Evolutionary conservation across 2,113 vertebrate species (phyloP).

Genomic region (Xiphophorus hellerii): DNA sequence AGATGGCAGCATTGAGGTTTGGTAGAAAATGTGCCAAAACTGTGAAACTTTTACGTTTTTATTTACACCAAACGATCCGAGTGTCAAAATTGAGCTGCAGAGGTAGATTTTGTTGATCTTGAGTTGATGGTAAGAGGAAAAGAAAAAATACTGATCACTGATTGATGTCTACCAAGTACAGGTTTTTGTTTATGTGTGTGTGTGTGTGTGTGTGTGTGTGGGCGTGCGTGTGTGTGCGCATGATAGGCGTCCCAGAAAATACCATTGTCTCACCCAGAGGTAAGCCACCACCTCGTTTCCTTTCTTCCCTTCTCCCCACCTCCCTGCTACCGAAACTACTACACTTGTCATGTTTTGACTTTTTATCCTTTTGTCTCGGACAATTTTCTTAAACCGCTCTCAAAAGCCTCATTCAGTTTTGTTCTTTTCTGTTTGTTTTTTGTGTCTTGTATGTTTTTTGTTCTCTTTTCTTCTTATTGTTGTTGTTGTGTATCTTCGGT

Average conservation of each 20-base stretch:
- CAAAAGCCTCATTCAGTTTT: constrained; percentile 87
- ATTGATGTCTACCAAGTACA: neutral
- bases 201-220: neutral
- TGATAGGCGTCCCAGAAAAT: constrained; percentile 85
- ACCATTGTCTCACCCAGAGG: constrained; percentile 87
- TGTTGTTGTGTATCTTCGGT: constrained; percentile 52
- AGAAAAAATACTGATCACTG: neutral
- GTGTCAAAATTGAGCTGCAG: constrained; percentile 3
- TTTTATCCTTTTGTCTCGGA: constrained; percentile 79
- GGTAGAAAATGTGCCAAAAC: neutral
- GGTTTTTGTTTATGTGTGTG: neutral
- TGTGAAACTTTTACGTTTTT: neutral
- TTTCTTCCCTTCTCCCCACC: constrained; percentile 10
- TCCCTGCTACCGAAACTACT: constrained; percentile 59
- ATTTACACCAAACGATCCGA: neutral
- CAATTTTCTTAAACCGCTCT: constrained; percentile 81
- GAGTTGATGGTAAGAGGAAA: neutral
- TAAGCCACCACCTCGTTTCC: constrained; percentile 75
- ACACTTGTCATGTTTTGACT: constrained; percentile 76
- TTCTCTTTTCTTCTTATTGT: constrained; percentile 83
- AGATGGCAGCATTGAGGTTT: constrained; percentile 23
- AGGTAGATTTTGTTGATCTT: constrained; percentile 69
- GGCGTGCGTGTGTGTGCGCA: constrained; percentile 48
- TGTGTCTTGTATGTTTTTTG: constrained; percentile 54
- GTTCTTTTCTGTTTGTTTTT: constrained; percentile 72